Conservation (phyloP, 2,888 invertebrate species). For the Linnaemya tessellans region DNA sequence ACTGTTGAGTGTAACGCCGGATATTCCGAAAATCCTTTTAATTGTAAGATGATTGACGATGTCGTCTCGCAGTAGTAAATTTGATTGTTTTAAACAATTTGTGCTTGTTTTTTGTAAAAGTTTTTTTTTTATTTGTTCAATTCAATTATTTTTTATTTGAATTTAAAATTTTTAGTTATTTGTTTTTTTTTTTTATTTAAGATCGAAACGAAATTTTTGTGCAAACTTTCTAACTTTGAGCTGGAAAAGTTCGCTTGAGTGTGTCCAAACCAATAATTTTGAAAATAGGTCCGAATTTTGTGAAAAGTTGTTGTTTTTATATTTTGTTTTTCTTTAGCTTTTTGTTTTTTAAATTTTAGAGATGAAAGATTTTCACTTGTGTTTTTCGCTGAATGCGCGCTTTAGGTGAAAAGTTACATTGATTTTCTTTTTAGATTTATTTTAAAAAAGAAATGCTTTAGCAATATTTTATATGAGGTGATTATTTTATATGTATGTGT, state of each 20-base stretch:
- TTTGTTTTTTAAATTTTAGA: slow-evolving; percentile 58
- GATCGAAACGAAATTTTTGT: slow-evolving; percentile 83
- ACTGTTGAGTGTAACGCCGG: neutral
- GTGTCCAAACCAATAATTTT: slow-evolving; percentile 83
- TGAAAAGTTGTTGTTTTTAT: slow-evolving; percentile 60
- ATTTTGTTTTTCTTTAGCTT: slow-evolving; percentile 6
- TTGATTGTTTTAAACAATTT: slow-evolving; percentile 4
- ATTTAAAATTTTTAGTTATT: slow-evolving; percentile 65
- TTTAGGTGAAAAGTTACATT: slow-evolving; percentile 64
- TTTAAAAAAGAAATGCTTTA: slow-evolving; percentile 28
- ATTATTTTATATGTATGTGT: slow-evolving; percentile 48
- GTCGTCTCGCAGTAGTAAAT: slow-evolving; percentile 7
- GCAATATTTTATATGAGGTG: slow-evolving; percentile 45
- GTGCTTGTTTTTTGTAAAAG: slow-evolving; percentile 29
- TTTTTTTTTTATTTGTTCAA: slow-evolving; percentile 56
- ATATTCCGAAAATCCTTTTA: slow-evolving; percentile 30
- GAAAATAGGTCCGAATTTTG: slow-evolving; percentile 82
- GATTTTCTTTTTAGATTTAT: slow-evolving; percentile 46
- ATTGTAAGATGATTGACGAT: slow-evolving; percentile 1
- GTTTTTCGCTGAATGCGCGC: slow-evolving; percentile 43
- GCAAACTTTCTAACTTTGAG: slow-evolving; percentile 77
- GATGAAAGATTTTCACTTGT: slow-evolving; percentile 60
- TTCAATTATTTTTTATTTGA: slow-evolving; percentile 44
- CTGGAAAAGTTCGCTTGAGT: slow-evolving; percentile 67
- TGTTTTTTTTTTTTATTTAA: slow-evolving; percentile 68